Conservation (phyloP, 2,888 invertebrate species). For the Pheosia tremula region DNA sequence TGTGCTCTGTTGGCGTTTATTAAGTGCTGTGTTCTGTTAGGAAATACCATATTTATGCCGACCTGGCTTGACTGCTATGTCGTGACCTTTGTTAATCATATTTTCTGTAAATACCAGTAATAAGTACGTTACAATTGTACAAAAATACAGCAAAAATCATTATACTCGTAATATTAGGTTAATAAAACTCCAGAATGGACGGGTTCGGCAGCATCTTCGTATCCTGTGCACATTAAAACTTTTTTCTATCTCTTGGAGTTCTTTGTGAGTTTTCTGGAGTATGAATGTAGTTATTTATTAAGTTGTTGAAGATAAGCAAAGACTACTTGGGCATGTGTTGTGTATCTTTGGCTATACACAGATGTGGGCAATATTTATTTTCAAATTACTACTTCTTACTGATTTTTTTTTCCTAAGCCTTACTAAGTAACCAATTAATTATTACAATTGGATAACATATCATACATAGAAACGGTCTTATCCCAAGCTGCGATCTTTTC, state of each 20-base stretch:
- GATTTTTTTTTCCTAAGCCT: no score
- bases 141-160: not conserved
- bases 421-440: no score
- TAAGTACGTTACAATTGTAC: not conserved
- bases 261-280: constrained; percentile 32
- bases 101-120: no score
- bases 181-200: constrained; percentile 2
- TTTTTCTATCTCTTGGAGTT: constrained; percentile 36
- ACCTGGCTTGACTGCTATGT: not conserved
- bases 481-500: no score
- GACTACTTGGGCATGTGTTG: constrained; percentile 30
- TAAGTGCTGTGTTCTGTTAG: constrained; percentile 19
- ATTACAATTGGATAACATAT: no score
- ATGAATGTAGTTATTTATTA: constrained; percentile 37
- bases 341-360: constrained; percentile 19
- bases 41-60: not conserved
- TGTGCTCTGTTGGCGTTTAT: constrained; percentile 21
- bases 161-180: not conserved
- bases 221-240: constrained; percentile 48
- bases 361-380: not conserved
- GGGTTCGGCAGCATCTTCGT: constrained; percentile 11
- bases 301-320: constrained; percentile 42
- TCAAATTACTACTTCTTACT: no score
- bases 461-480: no score
- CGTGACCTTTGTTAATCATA: no score